Evolutionary conservation across 2,797 vertebrate genomes (phyloP), one percentile per base, ranked within the genome.

Genomic region (Geotrypetes seraphini): DNA sequence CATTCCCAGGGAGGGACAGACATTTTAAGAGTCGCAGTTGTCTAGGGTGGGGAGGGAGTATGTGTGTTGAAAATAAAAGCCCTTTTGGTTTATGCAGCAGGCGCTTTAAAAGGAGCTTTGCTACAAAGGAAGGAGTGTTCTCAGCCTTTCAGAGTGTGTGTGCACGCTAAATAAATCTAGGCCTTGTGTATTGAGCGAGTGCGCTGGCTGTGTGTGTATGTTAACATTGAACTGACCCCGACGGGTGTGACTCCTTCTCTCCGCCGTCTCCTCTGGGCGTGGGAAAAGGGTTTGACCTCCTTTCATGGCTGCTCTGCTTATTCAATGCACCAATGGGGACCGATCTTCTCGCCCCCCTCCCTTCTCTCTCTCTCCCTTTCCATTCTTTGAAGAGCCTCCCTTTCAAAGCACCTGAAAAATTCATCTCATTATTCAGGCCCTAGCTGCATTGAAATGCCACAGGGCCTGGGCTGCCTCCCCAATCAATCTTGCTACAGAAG

Each of bases 251-350:
- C 76, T 78, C 75, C 71, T 75, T 80, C 75, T 71, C 50, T 42
- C 29, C 34, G 79, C 52, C 70, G 75, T 58, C 79, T 73, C 65
- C 39, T 52, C 79, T 51, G 83, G 88, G 80, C 90, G 90, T 92
- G 90, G 87, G 90, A 92, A 92, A 91, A 91, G 88, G 87, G 74
- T 81, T 73, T 71, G 80, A 85, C 83, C 84, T 83, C 84, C 79
- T 89, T 91, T 92, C 89, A 91, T 90, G 92, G 89, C 87, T 86
- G 85, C 86, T 83, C 70, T 33, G 60, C 71, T 79, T 55, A 80
- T 85, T 83, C 84, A 85, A 85, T 87, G 77, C 88, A 84, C 83
- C 81, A 80, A 78, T 75, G 75, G 69, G 85, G 73, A 71, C 71
- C 42, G 39, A 59, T 60, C 52, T 55, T 69, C 64, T 57, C 63